Base-by-base conservation (phyloP, 2,113 vertebrate genomes). In the Callochromis pleurospilus region DNA sequence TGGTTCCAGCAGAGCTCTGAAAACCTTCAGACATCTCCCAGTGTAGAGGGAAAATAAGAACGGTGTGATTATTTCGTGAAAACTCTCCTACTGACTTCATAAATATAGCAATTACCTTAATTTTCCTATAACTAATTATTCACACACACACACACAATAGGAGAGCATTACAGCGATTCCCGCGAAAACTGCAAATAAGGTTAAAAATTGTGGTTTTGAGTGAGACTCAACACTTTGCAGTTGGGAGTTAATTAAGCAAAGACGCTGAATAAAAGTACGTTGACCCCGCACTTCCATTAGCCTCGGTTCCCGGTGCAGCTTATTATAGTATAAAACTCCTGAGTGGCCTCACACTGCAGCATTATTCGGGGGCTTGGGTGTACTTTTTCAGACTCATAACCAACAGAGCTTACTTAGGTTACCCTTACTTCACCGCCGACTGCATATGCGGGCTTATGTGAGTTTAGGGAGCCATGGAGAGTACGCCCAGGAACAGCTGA, bases 401-500 rank as follows among this genome's bases (percentile, higher is more conserved):
- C 91, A 85, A 86, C 91, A 79, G 88, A 88, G 86, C 92, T 93
- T 90, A 91, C 93, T 95, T 92, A 85, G 92, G 94, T 95, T 95
- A 94, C 95, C 91, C 91, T 92, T 89, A 90, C 91, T 90, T 93
- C 90, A 89, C 86, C 93, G 85, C 90, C 68, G 79, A 53, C 91
- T 90, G 91, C 92, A 88, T 85, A 89, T 89, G 89, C 65, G 47
- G 88, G 94, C 93, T 93, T 95, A 94, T 93, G 90, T 92, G 94
- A 94, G 95, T 94, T 95, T 94, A 93, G 94, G 94, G 94, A 94
- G 94, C 94, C 90, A 80, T 92, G 91, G 91, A 93, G 92, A 91
- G 92, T 82, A 94, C 95, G 95, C 95, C 94, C 94, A 95, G 95
- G 94, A 95, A 95, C 95, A 96, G 95, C 95, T 96, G 95, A 95